Evolutionary conservation across 1,140 invertebrate species (phyloP).

Genomic region (Eurosta solidaginis): DNA sequence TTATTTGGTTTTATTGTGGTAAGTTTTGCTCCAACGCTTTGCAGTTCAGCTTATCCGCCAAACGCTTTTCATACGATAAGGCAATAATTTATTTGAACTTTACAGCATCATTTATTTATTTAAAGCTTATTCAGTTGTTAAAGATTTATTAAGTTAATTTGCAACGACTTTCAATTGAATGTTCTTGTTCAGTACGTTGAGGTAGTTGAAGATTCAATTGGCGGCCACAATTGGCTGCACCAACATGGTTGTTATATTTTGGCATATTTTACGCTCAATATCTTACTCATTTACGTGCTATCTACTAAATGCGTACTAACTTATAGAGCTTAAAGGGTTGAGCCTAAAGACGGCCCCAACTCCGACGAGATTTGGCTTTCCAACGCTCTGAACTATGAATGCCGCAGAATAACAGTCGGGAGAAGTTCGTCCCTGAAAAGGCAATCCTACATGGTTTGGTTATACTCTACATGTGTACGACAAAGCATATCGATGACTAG

Average conservation of each 20-base stretch:
- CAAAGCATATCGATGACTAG: too few relatives aligned
- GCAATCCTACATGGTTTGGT: too few relatives aligned
- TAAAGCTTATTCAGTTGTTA: conserved; percentile 60
- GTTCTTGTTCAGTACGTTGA: background rate
- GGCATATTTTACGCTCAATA: background rate
- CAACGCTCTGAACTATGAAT: too few relatives aligned
- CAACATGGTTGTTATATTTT: background rate
- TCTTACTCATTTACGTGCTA: background rate
- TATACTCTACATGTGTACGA: too few relatives aligned
- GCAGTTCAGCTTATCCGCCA: background rate
- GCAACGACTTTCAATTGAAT: background rate
- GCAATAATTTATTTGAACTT: conserved; percentile 38
- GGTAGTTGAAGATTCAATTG: too few relatives aligned
- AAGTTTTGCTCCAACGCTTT: background rate
- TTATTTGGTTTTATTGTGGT: too few relatives aligned
- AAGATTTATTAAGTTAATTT: conserved; percentile 61
- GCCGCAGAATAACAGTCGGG: too few relatives aligned
- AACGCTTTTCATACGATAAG: background rate
- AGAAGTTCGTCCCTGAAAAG: too few relatives aligned
- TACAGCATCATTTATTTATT: conserved; percentile 60
- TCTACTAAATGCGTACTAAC: too few relatives aligned
- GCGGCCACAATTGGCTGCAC: background rate
- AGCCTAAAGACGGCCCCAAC: too few relatives aligned
- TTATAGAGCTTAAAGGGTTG: too few relatives aligned
- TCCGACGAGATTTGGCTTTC: too few relatives aligned